Percentiles rank a stretch among this genome's conserved stretches.
phyloP scores from a whole-genome alignment of 1,140 invertebrate genomes.

The Drosophila tropicalis region DNA sequence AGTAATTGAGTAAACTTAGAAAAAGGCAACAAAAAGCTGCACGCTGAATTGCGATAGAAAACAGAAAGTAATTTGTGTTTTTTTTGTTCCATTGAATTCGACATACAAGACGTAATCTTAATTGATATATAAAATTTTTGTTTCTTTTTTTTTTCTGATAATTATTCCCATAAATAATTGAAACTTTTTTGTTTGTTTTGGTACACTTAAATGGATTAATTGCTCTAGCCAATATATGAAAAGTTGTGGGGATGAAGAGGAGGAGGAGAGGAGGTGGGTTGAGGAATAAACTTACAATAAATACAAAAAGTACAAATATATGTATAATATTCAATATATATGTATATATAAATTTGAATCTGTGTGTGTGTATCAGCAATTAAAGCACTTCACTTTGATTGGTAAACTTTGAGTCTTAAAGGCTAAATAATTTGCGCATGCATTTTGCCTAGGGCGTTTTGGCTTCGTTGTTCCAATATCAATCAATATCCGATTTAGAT shows the following conservation, averaged over 20 bases:
- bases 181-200: slow-evolving; percentile 29
- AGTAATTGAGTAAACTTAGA: slow-evolving; percentile 66
- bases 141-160: slow-evolving; percentile 16
- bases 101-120: slow-evolving; percentile 16
- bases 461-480: slow-evolving; percentile 28
- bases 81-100: slow-evolving; percentile 10
- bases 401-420: slow-evolving; percentile 78
- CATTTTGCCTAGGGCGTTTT: slow-evolving; percentile 47
- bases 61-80: not conserved
- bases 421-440: slow-evolving; percentile 68
- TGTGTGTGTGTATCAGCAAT: slow-evolving; percentile 59
- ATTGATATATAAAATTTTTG: slow-evolving; percentile 15
- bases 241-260: not conserved
- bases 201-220: slow-evolving; percentile 24
- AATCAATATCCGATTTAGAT: slow-evolving; percentile 28
- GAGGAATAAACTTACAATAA: slow-evolving; percentile 67
- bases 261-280: not conserved
- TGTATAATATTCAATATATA: slow-evolving; percentile 78
- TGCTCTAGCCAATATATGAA: slow-evolving; percentile 21
- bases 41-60: slow-evolving; percentile 42
- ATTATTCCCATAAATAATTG: slow-evolving; percentile 35
- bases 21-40: slow-evolving; percentile 49
- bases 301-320: slow-evolving; percentile 78
- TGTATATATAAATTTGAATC: slow-evolving; percentile 42
- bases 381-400: slow-evolving; percentile 66